Evolutionary conservation across 2,888 invertebrate genomes (phyloP).

Genomic region (Sminthurinus aureus): DNA sequence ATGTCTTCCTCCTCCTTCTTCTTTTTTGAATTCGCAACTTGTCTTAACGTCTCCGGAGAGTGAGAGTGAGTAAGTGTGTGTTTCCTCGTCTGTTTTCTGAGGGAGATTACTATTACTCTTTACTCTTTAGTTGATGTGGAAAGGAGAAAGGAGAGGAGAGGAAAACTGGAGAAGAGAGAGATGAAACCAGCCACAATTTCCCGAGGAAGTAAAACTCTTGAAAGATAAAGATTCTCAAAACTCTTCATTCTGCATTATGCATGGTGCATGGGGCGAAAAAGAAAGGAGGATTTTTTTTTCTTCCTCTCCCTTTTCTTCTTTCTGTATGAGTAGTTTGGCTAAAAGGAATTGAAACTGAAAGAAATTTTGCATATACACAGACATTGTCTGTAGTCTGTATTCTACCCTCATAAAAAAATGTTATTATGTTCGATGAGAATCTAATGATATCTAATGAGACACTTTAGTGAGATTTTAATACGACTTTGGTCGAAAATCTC

Average conservation of each 20-base stretch:
- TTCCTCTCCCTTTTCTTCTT: background rate
- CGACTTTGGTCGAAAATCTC: too few species aligned
- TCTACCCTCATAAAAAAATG: too few species aligned
- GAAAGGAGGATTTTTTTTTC: background rate
- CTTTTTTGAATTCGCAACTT: too few species aligned
- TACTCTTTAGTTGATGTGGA: background rate
- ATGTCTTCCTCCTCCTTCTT: background rate
- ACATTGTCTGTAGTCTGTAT: too few species aligned
- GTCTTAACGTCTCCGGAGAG: too few species aligned
- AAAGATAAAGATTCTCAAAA: too few species aligned
- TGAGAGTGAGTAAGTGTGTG: background rate
- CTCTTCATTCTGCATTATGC: too few species aligned
- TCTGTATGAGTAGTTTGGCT: background rate
- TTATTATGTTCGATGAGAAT: too few species aligned
- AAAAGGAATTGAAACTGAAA: background rate
- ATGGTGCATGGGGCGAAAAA: background rate
- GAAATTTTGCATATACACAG: background rate
- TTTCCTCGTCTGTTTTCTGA: background rate
- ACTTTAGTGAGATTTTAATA: too few species aligned
- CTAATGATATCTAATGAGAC: too few species aligned
- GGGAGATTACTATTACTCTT: background rate
- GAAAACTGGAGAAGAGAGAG: background rate
- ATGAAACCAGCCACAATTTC: background rate
- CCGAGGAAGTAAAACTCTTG: background rate
- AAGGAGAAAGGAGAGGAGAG: background rate